These are phyloP conservation scores for Hippocampus comes DNA, from an alignment of 2,113 vertebrate species.

Conservation along the genomic window DNA sequence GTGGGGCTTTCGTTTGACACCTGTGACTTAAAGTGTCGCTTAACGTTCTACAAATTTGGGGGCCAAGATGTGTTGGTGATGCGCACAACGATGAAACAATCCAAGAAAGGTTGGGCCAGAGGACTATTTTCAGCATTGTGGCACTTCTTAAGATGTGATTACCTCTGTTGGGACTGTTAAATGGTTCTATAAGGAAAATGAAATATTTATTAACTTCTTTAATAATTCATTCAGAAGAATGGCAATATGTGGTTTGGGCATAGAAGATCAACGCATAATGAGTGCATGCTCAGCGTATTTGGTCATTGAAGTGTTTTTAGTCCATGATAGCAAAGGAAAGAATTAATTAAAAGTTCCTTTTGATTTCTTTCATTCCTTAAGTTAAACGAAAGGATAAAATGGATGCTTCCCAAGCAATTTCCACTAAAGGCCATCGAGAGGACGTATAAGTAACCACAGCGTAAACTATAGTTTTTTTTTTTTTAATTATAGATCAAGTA, in stretches of 20 bases:
- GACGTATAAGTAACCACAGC: slow-evolving; percentile 37
- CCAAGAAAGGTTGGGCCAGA: background rate
- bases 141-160: slow-evolving; percentile 55
- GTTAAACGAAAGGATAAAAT: slow-evolving; percentile 65
- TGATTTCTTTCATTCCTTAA: slow-evolving; percentile 47
- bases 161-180: slow-evolving; percentile 61
- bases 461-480: slow-evolving; percentile 34
- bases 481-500: slow-evolving; percentile 42
- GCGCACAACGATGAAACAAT: background rate
- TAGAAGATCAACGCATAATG: slow-evolving; percentile 62
- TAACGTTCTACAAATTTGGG: background rate
- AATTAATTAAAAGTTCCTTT: slow-evolving; percentile 69
- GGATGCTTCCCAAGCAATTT: slow-evolving; percentile 66
- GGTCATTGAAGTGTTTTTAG: slow-evolving; percentile 61
- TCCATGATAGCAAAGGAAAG: slow-evolving; percentile 58
- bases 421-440: slow-evolving; percentile 47
- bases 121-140: slow-evolving; percentile 30
- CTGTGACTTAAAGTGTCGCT: background rate
- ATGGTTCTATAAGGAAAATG: slow-evolving; percentile 63
- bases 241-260: slow-evolving; percentile 57
- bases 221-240: slow-evolving; percentile 71
- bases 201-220: slow-evolving; percentile 71
- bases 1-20: no score
- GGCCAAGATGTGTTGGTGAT: background rate
- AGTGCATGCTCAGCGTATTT: slow-evolving; percentile 67